A percentile compares a stretch with the other conserved stretches of the same genome.
Conservation (phyloP, 2,113 vertebrate species). For the Capricornis sumatraensis region DNA sequence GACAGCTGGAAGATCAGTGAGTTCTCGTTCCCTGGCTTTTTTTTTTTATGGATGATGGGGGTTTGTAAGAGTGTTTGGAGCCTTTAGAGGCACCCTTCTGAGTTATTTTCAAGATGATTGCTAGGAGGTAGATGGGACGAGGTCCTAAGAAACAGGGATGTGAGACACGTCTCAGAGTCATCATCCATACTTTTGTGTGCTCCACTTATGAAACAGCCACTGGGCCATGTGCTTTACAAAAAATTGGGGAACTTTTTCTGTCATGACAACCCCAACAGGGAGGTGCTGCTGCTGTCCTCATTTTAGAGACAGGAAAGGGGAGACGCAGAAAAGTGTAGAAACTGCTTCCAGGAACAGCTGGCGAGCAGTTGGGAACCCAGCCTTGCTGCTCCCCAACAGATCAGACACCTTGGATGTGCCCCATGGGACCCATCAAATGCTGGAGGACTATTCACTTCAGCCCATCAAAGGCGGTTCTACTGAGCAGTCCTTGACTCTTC, state of each 20-base stretch:
- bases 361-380: neutral
- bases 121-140: neutral
- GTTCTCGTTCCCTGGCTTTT: neutral
- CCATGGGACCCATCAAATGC: neutral
- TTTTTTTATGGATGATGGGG: neutral
- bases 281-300: neutral
- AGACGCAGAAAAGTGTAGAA: neutral
- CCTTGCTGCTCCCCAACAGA: neutral
- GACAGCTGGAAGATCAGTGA: neutral
- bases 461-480: neutral
- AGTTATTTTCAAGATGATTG: neutral
- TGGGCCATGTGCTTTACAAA: neutral
- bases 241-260: neutral
- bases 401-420: neutral
- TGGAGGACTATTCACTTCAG: neutral
- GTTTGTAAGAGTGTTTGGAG: neutral
- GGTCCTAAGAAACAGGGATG: neutral
- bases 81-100: neutral
- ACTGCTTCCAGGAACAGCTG: neutral
- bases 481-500: neutral
- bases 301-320: neutral
- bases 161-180: neutral
- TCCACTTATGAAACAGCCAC: neutral
- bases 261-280: rapidly evolving
- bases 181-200: neutral